Conservation (phyloP, 2,797 vertebrate species). For the Anguilla obscura region DNA sequence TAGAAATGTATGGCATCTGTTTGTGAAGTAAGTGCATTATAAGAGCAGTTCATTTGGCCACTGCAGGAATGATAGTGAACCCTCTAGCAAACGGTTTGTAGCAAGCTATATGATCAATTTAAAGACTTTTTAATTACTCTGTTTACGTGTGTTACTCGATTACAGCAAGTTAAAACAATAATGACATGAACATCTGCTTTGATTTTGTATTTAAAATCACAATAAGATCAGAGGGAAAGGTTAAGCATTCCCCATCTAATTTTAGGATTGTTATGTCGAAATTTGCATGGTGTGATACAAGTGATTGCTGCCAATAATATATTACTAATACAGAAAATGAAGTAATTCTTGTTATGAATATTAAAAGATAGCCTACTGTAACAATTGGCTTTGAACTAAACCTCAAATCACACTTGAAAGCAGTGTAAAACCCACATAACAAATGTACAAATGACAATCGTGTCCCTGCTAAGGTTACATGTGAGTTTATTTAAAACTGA, state of each 20-base stretch:
- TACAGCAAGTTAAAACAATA: neutral
- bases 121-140: neutral
- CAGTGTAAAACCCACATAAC: neutral
- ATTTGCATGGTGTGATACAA: neutral
- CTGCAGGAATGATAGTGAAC: neutral
- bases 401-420: neutral
- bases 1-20: neutral
- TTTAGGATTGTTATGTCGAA: neutral
- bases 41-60: neutral
- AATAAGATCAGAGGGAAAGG: neutral
- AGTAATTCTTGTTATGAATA: neutral
- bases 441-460: neutral
- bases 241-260: neutral
- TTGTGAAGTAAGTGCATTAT: neutral
- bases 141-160: neutral
- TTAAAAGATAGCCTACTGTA: neutral
- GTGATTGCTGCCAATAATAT: neutral
- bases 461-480: neutral
- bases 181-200: conserved; percentile 2
- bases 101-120: neutral
- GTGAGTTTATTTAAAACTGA: neutral
- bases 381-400: neutral
- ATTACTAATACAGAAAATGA: neutral
- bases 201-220: neutral
- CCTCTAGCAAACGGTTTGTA: neutral